Percentiles rank a stretch among this genome's conserved stretches.
Evolutionary conservation across 2,888 invertebrate genomes (phyloP).

Genomic region (Tupiocoris notatus): DNA sequence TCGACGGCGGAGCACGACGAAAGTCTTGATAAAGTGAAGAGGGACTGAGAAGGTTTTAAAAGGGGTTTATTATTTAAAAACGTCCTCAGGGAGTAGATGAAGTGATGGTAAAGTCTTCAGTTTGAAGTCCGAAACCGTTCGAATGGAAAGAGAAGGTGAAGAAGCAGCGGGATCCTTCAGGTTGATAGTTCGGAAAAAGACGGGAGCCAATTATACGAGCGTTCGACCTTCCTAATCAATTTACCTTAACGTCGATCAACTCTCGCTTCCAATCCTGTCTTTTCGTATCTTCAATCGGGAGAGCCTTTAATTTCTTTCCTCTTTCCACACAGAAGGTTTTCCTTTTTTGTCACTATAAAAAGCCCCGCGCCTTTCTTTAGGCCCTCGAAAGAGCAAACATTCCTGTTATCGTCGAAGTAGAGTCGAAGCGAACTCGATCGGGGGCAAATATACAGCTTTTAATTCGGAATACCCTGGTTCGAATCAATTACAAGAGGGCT

Average conservation of each 20-base stretch:
- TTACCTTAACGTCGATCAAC: conserved; percentile 31
- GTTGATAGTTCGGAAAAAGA: not conserved
- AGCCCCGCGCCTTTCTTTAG: not conserved
- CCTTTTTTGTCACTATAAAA: not conserved
- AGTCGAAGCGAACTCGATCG: too few species aligned
- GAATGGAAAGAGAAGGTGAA: not conserved
- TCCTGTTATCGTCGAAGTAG: not conserved
- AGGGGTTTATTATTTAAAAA: conserved; percentile 33
- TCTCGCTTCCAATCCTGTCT: not conserved
- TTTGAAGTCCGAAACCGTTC: not conserved
- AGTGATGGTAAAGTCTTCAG: not conserved
- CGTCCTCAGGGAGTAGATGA: conserved; percentile 1
- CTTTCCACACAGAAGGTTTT: conserved; percentile 14
- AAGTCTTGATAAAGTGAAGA: not conserved
- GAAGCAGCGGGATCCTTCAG: not conserved
- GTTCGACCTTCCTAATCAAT: conserved; percentile 37
- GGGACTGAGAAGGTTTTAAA: conserved; percentile 1
- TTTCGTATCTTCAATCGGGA: conserved; percentile 24
- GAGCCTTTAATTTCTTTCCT: conserved; percentile 6
- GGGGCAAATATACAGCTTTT: too few species aligned
- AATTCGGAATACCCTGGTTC: too few species aligned
- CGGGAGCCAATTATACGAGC: conserved; percentile 28
- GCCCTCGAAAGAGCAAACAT: not conserved
- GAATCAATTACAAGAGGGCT: too few species aligned
- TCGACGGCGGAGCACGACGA: not conserved